phyloP scores from a whole-genome alignment of 2,888 invertebrate genomes.

The Emmelina monodactyla region DNA sequence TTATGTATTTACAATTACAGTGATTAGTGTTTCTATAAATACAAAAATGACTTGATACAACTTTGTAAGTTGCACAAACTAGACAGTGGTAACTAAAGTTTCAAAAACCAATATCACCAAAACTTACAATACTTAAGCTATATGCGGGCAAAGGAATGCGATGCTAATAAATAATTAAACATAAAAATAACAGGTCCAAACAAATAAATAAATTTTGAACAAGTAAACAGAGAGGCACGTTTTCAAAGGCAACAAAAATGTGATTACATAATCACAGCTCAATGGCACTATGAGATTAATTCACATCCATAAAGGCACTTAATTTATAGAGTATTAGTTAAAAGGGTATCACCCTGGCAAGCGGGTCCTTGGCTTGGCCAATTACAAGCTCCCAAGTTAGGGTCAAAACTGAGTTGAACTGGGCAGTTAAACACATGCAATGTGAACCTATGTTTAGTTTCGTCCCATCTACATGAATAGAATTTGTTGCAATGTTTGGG shows the following conservation, averaged over 20 bases:
- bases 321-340: constrained; percentile 58
- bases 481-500: constrained; percentile 83
- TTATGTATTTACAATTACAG: constrained; percentile 57
- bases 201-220: constrained; percentile 53
- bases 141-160: constrained; percentile 30
- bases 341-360: constrained; percentile 74
- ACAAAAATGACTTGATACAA: constrained; percentile 46
- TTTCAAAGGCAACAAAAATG: constrained; percentile 22
- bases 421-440: constrained; percentile 82
- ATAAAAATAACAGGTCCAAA: constrained; percentile 56
- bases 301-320: constrained; percentile 18
- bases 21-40: constrained; percentile 38
- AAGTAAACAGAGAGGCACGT: constrained; percentile 34
- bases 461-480: constrained; percentile 83
- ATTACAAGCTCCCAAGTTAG: constrained; percentile 78
- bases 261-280: constrained; percentile 51
- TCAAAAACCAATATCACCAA: constrained; percentile 32
- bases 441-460: constrained; percentile 76
- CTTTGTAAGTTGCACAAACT: constrained; percentile 43
- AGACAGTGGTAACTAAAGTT: constrained; percentile 51
- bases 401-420: constrained; percentile 79
- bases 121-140: constrained; percentile 29
- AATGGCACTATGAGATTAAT: constrained; percentile 51
- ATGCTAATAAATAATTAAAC: constrained; percentile 54
- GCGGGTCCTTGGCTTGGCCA: constrained; percentile 84